Base-by-base conservation (phyloP, 1,140 invertebrate genomes). In the Megathymus violae region DNA sequence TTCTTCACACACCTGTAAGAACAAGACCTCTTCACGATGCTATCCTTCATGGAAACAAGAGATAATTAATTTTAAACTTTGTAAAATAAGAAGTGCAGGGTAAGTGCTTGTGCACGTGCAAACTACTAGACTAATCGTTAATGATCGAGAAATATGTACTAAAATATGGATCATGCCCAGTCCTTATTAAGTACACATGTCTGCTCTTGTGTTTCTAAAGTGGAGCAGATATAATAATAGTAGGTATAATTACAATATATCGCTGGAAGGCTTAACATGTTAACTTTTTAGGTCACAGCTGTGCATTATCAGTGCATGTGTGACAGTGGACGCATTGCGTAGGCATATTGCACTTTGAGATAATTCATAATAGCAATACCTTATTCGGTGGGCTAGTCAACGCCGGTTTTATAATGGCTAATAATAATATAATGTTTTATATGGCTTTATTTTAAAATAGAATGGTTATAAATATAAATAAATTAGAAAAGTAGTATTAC, bases 261-360 rank as follows among this genome's bases (percentile, higher is more conserved):
- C 44, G 40, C 43, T 61, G 31, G 50, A 60, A 66, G 66, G 59
- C 48, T 62, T 69, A 50, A 67, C 59, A 63, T 41, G 40, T 60
- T 54, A 41, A 65, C 16, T 76, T 83, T 88, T 81, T 85, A 69
- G 85, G 83, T 85, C 83, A 86, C 83, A 88, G 85, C 85, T 88
- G 85, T 72, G 69, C 67, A 59, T 85, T 85, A 84, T 78, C 78
- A 78, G 58, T 59, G 52, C 62, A 64, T 65, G 64, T 76, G 69
- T 79, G 76, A 77, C 25, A 56, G 76, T 76, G 54, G 66, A 73
- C 70, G 54, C 58, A 67, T 64, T 58, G 68, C 61, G 67, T 63
- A 69, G 65, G 44, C 44, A 56, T 50, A 44, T 2, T 56, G 51
- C 51, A 54, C 51, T 56, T n/a, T 56, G 22, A 71, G 72, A 74